These are phyloP conservation scores for Gastrophysa polygoni DNA, from an alignment of 2,888 invertebrate genomes.

Conservation along the genomic window DNA sequence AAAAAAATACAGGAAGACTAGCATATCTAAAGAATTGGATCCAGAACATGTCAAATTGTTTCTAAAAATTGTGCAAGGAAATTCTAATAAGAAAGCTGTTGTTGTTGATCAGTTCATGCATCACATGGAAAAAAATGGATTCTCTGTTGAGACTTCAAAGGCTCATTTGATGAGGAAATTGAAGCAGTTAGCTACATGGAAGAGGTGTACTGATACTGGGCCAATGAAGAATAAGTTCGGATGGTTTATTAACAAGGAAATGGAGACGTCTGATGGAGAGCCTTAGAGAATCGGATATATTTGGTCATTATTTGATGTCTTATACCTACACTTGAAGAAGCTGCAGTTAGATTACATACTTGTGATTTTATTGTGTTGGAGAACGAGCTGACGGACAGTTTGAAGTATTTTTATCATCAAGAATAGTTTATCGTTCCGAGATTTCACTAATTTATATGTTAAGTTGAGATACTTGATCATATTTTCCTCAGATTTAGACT, in stretches of 20 bases:
- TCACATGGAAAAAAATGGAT: conserved; percentile 60
- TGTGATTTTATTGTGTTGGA: not conserved
- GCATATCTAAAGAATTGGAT: conserved; percentile 49
- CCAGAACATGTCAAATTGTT: conserved; percentile 67
- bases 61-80: conserved; percentile 71
- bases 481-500: not conserved
- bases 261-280: conserved; percentile 60
- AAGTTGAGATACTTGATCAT: not conserved
- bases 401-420: not conserved
- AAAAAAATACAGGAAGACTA: conserved; percentile 34
- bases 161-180: conserved; percentile 61
- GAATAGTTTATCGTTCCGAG: not conserved
- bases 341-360: not conserved
- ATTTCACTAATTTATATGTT: not conserved
- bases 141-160: conserved; percentile 55
- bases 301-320: not conserved
- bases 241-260: conserved; percentile 68
- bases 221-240: conserved; percentile 64
- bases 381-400: not conserved
- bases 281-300: not conserved
- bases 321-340: not conserved
- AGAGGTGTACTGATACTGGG: conserved; percentile 62
- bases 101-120: conserved; percentile 69
- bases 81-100: conserved; percentile 63
- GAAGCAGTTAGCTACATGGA: conserved; percentile 67